Conservation (phyloP, 2,113 vertebrate genomes). For the Ariopsis seemanni region DNA sequence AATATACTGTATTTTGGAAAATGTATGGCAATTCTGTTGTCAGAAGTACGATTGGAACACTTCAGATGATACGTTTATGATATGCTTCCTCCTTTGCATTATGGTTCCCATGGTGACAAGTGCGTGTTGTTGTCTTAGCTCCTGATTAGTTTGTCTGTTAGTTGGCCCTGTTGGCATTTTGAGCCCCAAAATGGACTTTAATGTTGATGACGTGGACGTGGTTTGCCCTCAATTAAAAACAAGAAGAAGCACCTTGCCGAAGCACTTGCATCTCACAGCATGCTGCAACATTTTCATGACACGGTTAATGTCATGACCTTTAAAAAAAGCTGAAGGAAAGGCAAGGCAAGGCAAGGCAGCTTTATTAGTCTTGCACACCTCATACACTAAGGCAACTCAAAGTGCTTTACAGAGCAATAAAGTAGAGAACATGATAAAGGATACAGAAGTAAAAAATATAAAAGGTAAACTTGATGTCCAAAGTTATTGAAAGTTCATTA, state of each 20-base stretch:
- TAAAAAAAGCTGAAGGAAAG: background rate
- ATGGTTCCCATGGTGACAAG: background rate
- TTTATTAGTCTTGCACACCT: no score
- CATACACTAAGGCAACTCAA: no score
- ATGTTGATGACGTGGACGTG: background rate
- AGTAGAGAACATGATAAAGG: no score
- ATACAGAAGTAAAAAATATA: no score
- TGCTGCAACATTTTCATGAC: background rate
- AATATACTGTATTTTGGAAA: background rate
- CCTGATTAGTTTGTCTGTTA: background rate
- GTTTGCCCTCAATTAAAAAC: slow-evolving; percentile 9
- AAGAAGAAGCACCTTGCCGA: no score
- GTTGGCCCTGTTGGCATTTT: background rate
- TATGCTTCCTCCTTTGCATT: background rate
- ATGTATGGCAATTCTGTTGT: background rate
- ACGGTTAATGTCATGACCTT: slow-evolving; percentile 13
- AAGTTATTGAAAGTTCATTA: no score
- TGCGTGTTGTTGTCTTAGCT: background rate
- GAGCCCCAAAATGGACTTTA: background rate
- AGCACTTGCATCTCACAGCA: background rate
- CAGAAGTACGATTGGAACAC: background rate
- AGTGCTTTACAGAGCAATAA: no score
- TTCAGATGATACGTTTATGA: background rate
- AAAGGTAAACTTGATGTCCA: no score
- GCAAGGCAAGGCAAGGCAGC: no score